Percentiles rank a stretch among this genome's conserved stretches.
These are phyloP conservation scores for Natrix natrix DNA, from an alignment of 2,797 vertebrate genomes.

Conservation along the genomic window DNA sequence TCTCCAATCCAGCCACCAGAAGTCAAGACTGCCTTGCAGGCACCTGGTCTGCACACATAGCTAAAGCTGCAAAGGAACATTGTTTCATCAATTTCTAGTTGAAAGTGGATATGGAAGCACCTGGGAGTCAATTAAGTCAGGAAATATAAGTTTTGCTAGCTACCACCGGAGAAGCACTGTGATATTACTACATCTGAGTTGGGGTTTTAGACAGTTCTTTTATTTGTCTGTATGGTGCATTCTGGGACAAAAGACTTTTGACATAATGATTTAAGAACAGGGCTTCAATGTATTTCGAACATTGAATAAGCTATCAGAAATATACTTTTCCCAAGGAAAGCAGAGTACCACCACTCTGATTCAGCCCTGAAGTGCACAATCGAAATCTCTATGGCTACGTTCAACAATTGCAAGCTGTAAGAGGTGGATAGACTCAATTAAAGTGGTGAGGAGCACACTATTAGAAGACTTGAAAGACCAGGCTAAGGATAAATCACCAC, in stretches of 20 bases:
- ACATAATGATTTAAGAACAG: background rate
- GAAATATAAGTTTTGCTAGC: background rate
- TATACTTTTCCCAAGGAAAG: background rate
- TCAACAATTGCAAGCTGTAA: background rate
- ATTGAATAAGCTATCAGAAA: background rate
- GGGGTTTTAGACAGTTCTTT: background rate
- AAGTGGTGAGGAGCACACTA: background rate
- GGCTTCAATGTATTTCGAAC: background rate
- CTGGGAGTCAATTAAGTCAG: background rate
- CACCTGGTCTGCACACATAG: background rate
- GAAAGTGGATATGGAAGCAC: background rate
- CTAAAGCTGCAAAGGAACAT: background rate
- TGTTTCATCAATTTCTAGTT: background rate
- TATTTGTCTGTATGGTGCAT: background rate
- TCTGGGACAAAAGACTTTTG: background rate
- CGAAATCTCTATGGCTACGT: background rate
- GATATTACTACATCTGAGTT: background rate
- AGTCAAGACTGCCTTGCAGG: background rate
- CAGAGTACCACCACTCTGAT: background rate
- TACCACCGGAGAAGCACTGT: background rate
- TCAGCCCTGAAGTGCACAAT: background rate
- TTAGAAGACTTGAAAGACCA: background rate
- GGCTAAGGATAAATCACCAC: background rate
- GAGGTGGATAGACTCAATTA: background rate
- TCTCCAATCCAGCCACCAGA: background rate